Evolutionary conservation across 2,888 invertebrate genomes (phyloP), one percentile per base, ranked within the genome.

Genomic region (Drosophila leonis): DNA sequence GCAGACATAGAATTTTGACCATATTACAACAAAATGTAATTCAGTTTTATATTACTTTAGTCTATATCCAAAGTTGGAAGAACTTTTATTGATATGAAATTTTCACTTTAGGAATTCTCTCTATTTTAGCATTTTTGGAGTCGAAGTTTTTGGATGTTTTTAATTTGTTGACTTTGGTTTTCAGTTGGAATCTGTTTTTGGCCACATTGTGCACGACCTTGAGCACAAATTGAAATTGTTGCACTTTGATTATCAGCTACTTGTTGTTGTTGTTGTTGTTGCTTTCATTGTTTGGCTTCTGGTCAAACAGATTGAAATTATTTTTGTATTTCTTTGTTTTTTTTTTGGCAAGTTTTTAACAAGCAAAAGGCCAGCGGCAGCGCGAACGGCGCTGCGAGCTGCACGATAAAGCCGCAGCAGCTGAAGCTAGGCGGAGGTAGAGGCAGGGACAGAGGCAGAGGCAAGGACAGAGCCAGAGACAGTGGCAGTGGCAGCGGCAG

Each of bases 261-360:
- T 27, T 49, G 27, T 35, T 51, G 35, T 48, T 46, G 33, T 55
- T 57, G 29, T 18, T 62, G 49, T 12, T 64, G 42, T 42, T 74
- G 61, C 56, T 65, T 64, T 65, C 70, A 78, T 67, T 70, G 82
- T 71, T 78, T 62, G 64, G 52, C 72, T 69, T 69, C 13, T 64
- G 65, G 63, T 29, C 29, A 67, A 86, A 68, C 87, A 83, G 82
- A 83, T 84, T 83, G 87, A 54, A 86, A 52, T 24, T 27, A 46
- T 46, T 44, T 44, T 13, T 18, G 3, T 31, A 2, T 9, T 24
- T 52, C 0, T 1, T 33, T 15, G 72, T 77, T 75, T 39, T 27
- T 39, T 80, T 82, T 83, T 84, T 73, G 83, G 80, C 76, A 78
- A 78, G 74, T 80, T 82, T 80, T 82, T 78, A 83, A 80, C 82